Evolutionary conservation across 1,140 invertebrate genomes (phyloP).

Genomic region (Platyscapa corneri): DNA sequence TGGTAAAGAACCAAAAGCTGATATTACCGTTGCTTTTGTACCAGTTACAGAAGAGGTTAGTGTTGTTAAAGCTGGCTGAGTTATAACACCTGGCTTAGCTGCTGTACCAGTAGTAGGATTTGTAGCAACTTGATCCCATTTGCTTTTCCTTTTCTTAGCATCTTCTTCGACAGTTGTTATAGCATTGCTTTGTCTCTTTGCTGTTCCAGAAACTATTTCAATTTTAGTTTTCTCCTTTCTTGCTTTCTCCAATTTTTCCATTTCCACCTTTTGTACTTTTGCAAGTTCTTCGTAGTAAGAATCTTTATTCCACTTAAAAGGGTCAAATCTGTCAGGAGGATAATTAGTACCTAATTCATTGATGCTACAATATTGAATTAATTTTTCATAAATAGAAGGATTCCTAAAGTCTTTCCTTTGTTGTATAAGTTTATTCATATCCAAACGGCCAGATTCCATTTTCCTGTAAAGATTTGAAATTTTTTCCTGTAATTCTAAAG

Average conservation of each 20-base stretch:
- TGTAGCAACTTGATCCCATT: conserved; percentile 91
- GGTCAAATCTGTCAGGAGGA: conserved; percentile 93
- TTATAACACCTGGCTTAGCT: conserved; percentile 72
- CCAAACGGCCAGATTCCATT: conserved; percentile 83
- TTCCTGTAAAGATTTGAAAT: conserved; percentile 86
- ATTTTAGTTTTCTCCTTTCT: conserved; percentile 92
- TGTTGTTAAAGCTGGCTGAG: conserved; percentile 78
- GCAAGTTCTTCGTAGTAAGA: conserved; percentile 95
- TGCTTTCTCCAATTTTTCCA: conserved; percentile 94
- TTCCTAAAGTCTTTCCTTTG: conserved; percentile 94
- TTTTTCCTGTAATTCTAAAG: conserved; percentile 86
- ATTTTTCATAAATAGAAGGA: conserved; percentile 97
- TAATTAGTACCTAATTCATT: conserved; percentile 98
- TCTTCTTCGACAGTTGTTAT: conserved; percentile 78
- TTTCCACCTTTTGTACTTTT: conserved; percentile 91
- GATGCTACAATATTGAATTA: conserved; percentile 94
- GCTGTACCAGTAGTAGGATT: conserved; percentile 65
- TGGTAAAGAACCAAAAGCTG: conserved; percentile 89
- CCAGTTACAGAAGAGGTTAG: conserved; percentile 86
- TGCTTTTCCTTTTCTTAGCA: conserved; percentile 86
- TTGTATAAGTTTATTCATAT: conserved; percentile 94
- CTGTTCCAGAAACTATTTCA: conserved; percentile 90
- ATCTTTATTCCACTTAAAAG: conserved; percentile 91
- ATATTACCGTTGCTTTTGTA: conserved; percentile 90
- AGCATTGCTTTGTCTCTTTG: conserved; percentile 77